Conservation (phyloP, 1,140 invertebrate genomes). For the Drosophila sp. region DNA sequence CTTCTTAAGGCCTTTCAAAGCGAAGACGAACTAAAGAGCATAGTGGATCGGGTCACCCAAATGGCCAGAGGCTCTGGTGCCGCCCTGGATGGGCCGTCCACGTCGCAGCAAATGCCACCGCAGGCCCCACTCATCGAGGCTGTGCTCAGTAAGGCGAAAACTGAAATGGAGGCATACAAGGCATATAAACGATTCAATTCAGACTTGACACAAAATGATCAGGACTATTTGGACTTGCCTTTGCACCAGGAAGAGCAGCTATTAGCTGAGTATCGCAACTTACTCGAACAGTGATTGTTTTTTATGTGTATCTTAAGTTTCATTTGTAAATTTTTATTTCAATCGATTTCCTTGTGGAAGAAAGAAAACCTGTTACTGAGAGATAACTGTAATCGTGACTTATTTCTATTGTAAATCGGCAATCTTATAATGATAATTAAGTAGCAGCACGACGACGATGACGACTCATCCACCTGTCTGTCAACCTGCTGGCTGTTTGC, state of each 20-base stretch:
- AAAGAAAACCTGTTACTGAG: slow-evolving; percentile 47
- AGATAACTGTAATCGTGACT: slow-evolving; percentile 74
- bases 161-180: slow-evolving; percentile 63
- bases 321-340: not conserved
- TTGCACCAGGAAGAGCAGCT: slow-evolving; percentile 86
- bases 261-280: slow-evolving; percentile 85
- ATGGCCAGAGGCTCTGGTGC: slow-evolving; percentile 4
- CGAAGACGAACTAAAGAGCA: slow-evolving; percentile 58
- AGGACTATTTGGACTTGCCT: slow-evolving; percentile 86
- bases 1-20: slow-evolving; percentile 76
- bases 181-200: slow-evolving; percentile 86
- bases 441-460: slow-evolving; percentile 27
- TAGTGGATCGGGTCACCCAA: slow-evolving; percentile 39
- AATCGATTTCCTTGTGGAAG: not conserved
- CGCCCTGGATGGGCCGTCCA: slow-evolving; percentile 48
- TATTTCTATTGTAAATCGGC: slow-evolving; percentile 57
- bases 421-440: slow-evolving; percentile 62
- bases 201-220: slow-evolving; percentile 85
- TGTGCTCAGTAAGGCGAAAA: slow-evolving; percentile 47
- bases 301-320: slow-evolving; percentile 6
- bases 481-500: slow-evolving; percentile 23
- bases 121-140: slow-evolving; percentile 35
- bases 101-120: slow-evolving; percentile 38
- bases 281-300: slow-evolving; percentile 82
- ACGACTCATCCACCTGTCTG: slow-evolving; percentile 7